Conservation (phyloP, 2,797 vertebrate genomes). For the Brachyalestes nurse region DNA sequence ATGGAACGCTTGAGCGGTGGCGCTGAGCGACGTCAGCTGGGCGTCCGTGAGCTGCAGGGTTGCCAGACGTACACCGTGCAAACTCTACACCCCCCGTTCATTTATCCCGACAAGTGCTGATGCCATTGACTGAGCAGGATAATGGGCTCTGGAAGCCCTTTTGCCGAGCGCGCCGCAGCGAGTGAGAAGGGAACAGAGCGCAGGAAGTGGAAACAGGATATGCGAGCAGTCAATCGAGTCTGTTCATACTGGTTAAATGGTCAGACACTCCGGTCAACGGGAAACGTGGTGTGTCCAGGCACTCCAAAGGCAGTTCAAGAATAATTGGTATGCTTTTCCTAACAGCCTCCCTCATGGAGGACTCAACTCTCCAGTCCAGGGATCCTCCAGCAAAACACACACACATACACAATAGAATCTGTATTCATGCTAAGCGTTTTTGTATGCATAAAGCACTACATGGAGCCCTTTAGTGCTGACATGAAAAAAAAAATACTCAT, state of each 20-base stretch:
- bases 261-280: neutral
- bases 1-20: slow-evolving; percentile 48
- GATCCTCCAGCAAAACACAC: neutral
- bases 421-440: neutral
- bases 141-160: slow-evolving; percentile 15
- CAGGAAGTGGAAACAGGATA: neutral
- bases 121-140: neutral
- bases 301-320: neutral
- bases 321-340: neutral
- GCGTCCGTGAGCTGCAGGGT: slow-evolving; percentile 1
- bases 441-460: neutral
- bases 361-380: neutral
- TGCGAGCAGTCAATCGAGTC: neutral
- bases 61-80: slow-evolving; percentile 5
- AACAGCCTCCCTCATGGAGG: neutral
- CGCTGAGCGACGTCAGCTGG: slow-evolving; percentile 1
- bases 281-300: neutral
- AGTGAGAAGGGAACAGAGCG: neutral
- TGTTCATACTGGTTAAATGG: slow-evolving; percentile 2
- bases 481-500: neutral
- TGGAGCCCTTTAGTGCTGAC: neutral
- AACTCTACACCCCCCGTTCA: neutral
- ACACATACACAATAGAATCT: neutral
- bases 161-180: neutral
- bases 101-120: neutral